These are phyloP conservation scores for Macrotus californicus DNA, from an alignment of 2,113 vertebrate genomes.

Conservation along the genomic window DNA sequence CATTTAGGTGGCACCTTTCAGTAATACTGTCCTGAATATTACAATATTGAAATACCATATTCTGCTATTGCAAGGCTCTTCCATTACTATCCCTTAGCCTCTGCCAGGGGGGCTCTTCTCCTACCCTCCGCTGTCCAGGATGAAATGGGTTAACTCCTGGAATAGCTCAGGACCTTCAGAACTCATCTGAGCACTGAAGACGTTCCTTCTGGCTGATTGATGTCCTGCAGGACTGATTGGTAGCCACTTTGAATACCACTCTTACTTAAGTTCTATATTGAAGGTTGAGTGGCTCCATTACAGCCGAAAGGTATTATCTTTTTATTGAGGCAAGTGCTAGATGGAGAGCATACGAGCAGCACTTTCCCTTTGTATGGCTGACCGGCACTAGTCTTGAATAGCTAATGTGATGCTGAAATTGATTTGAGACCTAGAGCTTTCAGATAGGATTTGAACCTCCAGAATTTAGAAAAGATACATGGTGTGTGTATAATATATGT, in stretches of 20 bases:
- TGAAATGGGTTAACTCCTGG: not conserved
- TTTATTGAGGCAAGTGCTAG: not conserved
- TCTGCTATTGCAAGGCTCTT: not conserved
- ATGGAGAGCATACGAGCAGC: not conserved
- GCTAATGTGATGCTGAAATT: not conserved
- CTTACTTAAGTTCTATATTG: not conserved
- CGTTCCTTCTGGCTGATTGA: not conserved
- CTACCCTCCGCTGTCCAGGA: not conserved
- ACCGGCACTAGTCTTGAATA: not conserved
- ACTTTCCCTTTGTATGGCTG: not conserved
- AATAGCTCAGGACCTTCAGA: not conserved
- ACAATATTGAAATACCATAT: not conserved
- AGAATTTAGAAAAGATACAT: not conserved
- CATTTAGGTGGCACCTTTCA: not conserved
- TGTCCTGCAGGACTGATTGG: not conserved
- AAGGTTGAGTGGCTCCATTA: not conserved
- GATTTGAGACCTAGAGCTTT: not conserved
- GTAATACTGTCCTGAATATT: not conserved
- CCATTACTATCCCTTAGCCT: not conserved
- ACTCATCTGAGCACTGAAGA: not conserved
- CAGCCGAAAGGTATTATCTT: not conserved
- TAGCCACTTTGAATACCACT: not conserved
- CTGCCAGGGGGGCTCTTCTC: not conserved
- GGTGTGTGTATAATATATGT: not conserved
- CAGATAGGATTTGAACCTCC: not conserved